Percentiles rank a stretch among this genome's conserved stretches.
These are phyloP conservation scores for Zaprionus kolodkinae DNA, from an alignment of 1,140 invertebrate genomes.

Conservation along the genomic window DNA sequence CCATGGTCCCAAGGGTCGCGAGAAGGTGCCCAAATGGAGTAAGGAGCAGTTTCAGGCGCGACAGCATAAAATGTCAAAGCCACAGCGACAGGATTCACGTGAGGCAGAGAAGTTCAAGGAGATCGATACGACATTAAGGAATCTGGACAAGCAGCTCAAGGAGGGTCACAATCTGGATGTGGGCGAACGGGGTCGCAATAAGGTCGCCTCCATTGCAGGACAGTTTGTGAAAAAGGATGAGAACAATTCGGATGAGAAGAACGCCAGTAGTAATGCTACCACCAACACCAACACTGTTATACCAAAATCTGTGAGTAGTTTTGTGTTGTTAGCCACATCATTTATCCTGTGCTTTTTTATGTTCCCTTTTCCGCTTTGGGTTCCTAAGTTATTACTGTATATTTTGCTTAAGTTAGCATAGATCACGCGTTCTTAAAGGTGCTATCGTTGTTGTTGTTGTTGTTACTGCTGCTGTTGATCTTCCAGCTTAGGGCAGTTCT, in stretches of 20 bases:
- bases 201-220: slow-evolving; percentile 94
- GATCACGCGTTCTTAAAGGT: slow-evolving; percentile 21
- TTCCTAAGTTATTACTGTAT: slow-evolving; percentile 17
- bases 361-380: slow-evolving; percentile 6
- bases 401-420: slow-evolving; percentile 24
- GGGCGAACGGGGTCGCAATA: slow-evolving; percentile 90
- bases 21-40: slow-evolving; percentile 96
- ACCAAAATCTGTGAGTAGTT: slow-evolving; percentile 87
- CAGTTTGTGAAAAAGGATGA: slow-evolving; percentile 90
- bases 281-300: slow-evolving; percentile 79
- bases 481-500: slow-evolving; percentile 36
- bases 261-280: slow-evolving; percentile 66
- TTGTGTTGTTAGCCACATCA: slow-evolving; percentile 47
- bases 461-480: slow-evolving; percentile 32
- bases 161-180: slow-evolving; percentile 90
- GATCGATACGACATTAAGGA: slow-evolving; percentile 92
- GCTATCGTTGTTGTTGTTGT: slow-evolving; percentile 26
- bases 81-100: slow-evolving; percentile 86
- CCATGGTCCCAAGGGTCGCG: slow-evolving; percentile 87
- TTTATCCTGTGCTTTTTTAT: slow-evolving; percentile 18
- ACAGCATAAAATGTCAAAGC: slow-evolving; percentile 90
- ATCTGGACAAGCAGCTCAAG: slow-evolving; percentile 91
- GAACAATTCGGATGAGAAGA: slow-evolving; percentile 85
- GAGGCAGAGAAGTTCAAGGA: slow-evolving; percentile 88
- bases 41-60: slow-evolving; percentile 93